phyloP scores from a whole-genome alignment of 2,888 invertebrate species.

The Sesia bembeciformis region DNA sequence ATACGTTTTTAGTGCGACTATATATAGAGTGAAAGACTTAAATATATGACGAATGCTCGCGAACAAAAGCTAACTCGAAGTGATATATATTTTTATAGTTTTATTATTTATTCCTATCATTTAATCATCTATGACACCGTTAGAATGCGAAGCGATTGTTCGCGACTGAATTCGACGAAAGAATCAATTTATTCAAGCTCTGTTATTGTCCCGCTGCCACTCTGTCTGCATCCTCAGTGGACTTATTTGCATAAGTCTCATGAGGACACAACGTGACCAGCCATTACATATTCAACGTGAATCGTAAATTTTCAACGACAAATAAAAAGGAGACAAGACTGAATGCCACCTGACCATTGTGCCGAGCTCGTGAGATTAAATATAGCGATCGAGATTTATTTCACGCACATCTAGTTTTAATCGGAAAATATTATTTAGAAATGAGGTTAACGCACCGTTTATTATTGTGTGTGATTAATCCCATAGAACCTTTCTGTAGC shows the following conservation, averaged over 20 bases:
- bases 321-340: slow-evolving; percentile 39
- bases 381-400: slow-evolving; percentile 46
- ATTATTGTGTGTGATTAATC: too few species aligned
- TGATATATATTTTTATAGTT: not conserved
- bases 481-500: too few species aligned
- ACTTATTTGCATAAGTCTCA: slow-evolving; percentile 46
- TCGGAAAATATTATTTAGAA: slow-evolving; percentile 53
- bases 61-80: not conserved
- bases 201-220: slow-evolving; percentile 38
- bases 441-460: slow-evolving; percentile 35
- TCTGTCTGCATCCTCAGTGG: slow-evolving; percentile 49
- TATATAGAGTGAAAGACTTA: too few species aligned
- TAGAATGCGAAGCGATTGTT: not conserved
- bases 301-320: slow-evolving; percentile 48
- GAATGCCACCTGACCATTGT: slow-evolving; percentile 45
- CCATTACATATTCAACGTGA: slow-evolving; percentile 37
- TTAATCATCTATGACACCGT: not conserved
- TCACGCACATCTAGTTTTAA: slow-evolving; percentile 37
- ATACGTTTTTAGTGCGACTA: too few species aligned
- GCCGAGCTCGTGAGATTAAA: slow-evolving; percentile 33
- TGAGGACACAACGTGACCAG: slow-evolving; percentile 40
- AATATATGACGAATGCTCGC: too few species aligned
- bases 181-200: not conserved
- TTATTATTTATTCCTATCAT: not conserved
- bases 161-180: not conserved